Evolutionary conservation across 2,113 vertebrate species (phyloP).

Genomic region (Camelus dromedarius): DNA sequence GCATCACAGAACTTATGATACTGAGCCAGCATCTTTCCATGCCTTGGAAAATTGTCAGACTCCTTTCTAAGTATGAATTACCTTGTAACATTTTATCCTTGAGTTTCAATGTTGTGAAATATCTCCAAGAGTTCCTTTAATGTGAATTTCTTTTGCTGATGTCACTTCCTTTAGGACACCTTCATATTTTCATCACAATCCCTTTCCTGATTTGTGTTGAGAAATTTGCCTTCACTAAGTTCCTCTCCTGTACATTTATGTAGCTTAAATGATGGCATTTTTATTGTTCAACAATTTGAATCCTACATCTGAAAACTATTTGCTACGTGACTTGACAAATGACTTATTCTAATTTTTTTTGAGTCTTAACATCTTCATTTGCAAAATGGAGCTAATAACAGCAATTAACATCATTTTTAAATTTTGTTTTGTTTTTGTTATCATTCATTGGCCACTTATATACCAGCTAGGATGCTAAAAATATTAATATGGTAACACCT

Average conservation of each 20-base stretch:
- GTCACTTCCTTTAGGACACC: not conserved
- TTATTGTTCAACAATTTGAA: not conserved
- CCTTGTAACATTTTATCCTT: not conserved
- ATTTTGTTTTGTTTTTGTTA: not conserved
- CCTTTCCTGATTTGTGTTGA: not conserved
- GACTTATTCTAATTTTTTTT: not conserved
- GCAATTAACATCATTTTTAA: not conserved
- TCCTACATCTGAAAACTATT: not conserved
- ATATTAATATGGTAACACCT: not conserved
- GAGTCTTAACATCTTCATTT: not conserved
- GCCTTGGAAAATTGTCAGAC: not conserved
- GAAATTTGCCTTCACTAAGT: not conserved
- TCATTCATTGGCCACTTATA: not conserved
- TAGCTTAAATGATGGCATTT: conserved; percentile 11
- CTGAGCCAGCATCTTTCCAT: not conserved
- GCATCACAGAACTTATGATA: not conserved
- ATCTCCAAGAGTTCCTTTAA: not conserved
- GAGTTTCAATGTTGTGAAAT: not conserved
- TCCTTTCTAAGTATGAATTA: not conserved
- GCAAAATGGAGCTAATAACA: not conserved
- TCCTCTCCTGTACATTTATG: not conserved
- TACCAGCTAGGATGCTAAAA: not conserved
- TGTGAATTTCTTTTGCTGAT: not conserved
- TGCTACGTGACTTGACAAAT: not conserved
- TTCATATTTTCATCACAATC: not conserved